Percentiles rank a stretch among this genome's conserved stretches.
Evolutionary conservation across 2,113 vertebrate species (phyloP).

Genomic region (Mustela nigripes): DNA sequence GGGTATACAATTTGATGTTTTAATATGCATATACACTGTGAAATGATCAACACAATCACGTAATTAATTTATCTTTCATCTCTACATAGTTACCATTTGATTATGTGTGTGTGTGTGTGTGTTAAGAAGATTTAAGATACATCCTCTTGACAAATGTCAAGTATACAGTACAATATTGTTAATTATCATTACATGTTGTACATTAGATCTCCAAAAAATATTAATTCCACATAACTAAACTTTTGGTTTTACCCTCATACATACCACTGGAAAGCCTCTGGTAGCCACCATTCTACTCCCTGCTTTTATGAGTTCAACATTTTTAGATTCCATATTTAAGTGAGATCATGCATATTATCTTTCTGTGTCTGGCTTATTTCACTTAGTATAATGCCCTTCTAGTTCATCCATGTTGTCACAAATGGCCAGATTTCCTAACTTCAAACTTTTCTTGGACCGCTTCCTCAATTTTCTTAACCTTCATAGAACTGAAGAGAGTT

Average conservation of each 20-base stretch:
- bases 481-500: neutral
- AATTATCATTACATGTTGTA: neutral
- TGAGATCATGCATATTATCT: neutral
- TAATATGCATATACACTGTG: neutral
- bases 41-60: neutral
- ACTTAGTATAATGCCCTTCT: neutral
- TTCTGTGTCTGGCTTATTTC: neutral
- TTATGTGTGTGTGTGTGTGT: neutral
- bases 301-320: neutral
- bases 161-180: neutral
- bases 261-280: neutral
- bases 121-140: neutral
- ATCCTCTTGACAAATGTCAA: neutral
- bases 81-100: neutral
- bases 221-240: neutral
- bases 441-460: neutral
- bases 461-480: neutral
- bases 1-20: neutral
- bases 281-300: neutral
- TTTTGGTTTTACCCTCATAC: neutral
- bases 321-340: neutral
- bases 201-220: neutral
- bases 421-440: neutral
- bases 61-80: neutral
- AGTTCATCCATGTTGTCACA: neutral